Evolutionary conservation across 2,797 vertebrate genomes (phyloP).

Genomic region (Gallinago nigripennis): DNA sequence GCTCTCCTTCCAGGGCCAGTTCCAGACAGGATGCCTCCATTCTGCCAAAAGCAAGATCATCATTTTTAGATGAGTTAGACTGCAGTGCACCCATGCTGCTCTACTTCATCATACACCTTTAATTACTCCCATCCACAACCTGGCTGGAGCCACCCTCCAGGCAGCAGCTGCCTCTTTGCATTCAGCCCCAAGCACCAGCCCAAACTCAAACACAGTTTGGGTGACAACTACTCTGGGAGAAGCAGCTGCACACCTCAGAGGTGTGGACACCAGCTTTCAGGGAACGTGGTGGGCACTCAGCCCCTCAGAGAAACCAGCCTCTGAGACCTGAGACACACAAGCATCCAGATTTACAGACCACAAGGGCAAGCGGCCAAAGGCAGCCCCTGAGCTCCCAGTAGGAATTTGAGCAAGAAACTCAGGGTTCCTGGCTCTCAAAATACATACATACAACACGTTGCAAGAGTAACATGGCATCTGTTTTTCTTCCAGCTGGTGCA

Average conservation of each 20-base stretch:
- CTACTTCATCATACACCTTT: background rate
- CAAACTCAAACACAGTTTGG: background rate
- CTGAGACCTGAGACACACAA: background rate
- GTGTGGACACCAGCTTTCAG: background rate
- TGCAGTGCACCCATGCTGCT: background rate
- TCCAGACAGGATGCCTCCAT: constrained; percentile 98
- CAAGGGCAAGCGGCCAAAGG: background rate
- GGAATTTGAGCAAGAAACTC: background rate
- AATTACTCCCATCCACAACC: background rate
- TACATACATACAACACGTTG: fast-evolving
- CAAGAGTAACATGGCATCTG: background rate
- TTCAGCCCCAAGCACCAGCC: background rate
- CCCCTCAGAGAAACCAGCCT: background rate
- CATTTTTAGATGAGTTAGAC: background rate
- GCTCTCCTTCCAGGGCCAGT: constrained; percentile 93
- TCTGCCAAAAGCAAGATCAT: constrained; percentile 67
- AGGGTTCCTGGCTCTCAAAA: background rate
- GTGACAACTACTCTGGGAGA: fast-evolving
- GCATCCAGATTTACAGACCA: background rate
- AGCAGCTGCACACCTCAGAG: fast-evolving
- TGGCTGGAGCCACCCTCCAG: background rate
- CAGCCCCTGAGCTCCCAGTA: fast-evolving
- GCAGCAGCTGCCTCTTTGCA: background rate
- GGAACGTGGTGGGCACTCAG: background rate
- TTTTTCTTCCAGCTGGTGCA: background rate